These are phyloP conservation scores for Poecile atricapillus DNA, from an alignment of 2,113 vertebrate species.

Conservation along the genomic window DNA sequence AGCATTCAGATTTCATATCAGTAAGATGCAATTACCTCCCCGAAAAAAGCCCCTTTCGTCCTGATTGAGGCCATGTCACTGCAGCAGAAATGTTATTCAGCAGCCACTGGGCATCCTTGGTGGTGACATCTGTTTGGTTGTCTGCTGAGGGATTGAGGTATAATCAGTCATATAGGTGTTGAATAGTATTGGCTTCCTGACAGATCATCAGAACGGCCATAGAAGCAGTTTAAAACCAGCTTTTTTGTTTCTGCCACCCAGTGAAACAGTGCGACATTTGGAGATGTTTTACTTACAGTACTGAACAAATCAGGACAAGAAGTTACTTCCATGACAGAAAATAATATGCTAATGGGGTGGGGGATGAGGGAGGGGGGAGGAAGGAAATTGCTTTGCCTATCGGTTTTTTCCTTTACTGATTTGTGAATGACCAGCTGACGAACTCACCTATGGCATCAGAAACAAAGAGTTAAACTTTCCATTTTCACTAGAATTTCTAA, in stretches of 20 bases:
- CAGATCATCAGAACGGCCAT: slow-evolving; percentile 6
- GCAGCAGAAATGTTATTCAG: slow-evolving; percentile 51
- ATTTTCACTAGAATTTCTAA: neutral
- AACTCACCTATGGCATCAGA: neutral
- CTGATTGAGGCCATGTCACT: slow-evolving; percentile 13
- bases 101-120: slow-evolving; percentile 45
- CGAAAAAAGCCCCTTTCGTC: slow-evolving; percentile 12
- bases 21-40: slow-evolving; percentile 43
- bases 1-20: slow-evolving; percentile 24
- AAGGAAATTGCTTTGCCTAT: neutral
- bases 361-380: too few relatives aligned
- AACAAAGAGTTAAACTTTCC: neutral
- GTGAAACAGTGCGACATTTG: neutral
- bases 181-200: slow-evolving; percentile 56
- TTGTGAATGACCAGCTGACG: neutral
- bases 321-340: neutral
- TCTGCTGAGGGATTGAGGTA: slow-evolving; percentile 48
- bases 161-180: slow-evolving; percentile 60
- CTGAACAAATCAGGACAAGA: neutral
- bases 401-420: neutral
- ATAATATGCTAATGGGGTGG: neutral
- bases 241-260: slow-evolving; percentile 21
- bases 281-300: neutral
- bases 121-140: slow-evolving; percentile 61
- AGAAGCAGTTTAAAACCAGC: neutral